Percentiles rank a stretch among this genome's conserved stretches.
phyloP scores from a whole-genome alignment of 2,113 vertebrate genomes.

The Odocoileus hemionus region DNA sequence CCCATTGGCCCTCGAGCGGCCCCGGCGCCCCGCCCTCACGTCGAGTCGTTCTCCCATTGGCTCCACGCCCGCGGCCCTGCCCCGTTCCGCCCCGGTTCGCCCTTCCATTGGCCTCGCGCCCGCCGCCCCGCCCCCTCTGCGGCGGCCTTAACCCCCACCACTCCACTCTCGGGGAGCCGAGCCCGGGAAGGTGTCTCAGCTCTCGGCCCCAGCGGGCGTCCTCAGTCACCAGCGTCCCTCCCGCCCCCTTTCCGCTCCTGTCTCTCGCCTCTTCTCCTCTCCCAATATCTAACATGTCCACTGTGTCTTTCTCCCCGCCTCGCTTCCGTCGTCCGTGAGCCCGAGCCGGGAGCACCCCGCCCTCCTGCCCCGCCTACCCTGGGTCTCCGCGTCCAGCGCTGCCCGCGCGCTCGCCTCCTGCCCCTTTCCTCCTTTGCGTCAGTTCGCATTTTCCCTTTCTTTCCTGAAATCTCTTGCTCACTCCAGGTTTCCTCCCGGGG shows the following conservation, averaged over 20 bases:
- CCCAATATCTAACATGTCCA: neutral
- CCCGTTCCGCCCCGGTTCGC: neutral
- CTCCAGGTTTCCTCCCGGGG: neutral
- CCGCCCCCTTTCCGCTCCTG: neutral
- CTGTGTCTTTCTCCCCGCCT: neutral
- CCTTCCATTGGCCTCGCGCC: neutral
- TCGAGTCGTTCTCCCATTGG: neutral
- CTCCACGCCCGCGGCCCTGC: neutral
- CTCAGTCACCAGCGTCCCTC: accelerated
- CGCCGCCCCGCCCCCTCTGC: neutral
- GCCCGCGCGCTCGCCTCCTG: neutral
- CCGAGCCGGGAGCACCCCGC: neutral
- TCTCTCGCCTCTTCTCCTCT: neutral
- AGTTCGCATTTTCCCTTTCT: neutral
- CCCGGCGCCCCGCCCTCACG: neutral
- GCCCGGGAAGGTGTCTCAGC: accelerated
- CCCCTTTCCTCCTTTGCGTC: neutral
- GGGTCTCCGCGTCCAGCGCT: neutral
- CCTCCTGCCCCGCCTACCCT: neutral
- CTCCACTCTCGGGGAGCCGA: neutral
- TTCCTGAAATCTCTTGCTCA: neutral
- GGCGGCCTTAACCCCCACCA: neutral
- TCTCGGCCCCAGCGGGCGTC: neutral
- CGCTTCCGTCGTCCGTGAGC: neutral
- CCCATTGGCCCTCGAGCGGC: neutral